Percentiles rank a stretch among this genome's conserved stretches.
Evolutionary conservation across 2,797 vertebrate species (phyloP).

Genomic region (Parambassis ranga): DNA sequence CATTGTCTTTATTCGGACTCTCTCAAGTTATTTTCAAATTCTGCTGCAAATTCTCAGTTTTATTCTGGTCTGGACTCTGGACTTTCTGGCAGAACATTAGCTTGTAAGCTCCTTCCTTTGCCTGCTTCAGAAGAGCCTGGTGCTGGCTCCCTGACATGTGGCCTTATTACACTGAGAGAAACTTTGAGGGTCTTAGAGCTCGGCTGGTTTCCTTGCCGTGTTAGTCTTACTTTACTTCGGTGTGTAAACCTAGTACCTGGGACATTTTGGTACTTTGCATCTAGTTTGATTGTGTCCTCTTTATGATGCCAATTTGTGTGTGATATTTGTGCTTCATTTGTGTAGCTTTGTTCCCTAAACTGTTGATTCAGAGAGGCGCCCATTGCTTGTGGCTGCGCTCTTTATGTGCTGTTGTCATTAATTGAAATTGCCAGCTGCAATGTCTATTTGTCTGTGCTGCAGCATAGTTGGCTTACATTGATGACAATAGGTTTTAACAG

Average conservation of each 20-base stretch:
- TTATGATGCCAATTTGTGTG: no score
- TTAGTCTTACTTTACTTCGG: no score
- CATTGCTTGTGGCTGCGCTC: background rate
- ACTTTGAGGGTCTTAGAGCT: background rate
- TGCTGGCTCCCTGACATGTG: background rate
- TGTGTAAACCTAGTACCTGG: no score
- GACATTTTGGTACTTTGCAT: no score
- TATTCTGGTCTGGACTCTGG: background rate
- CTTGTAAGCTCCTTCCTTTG: background rate
- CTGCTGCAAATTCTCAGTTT: background rate
- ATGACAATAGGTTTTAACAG: background rate
- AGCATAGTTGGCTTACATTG: background rate
- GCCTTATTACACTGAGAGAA: background rate
- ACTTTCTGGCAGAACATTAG: background rate
- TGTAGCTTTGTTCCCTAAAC: background rate
- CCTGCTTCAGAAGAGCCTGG: background rate
- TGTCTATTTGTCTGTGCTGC: background rate
- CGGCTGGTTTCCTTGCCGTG: background rate
- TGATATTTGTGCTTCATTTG: background rate
- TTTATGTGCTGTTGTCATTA: background rate
- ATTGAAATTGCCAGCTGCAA: background rate
- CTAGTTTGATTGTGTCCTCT: no score
- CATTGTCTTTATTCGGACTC: background rate
- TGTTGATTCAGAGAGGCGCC: background rate
- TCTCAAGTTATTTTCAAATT: background rate